Base-by-base conservation (phyloP, 2,113 vertebrate genomes). In the Prunella fulvescens region DNA sequence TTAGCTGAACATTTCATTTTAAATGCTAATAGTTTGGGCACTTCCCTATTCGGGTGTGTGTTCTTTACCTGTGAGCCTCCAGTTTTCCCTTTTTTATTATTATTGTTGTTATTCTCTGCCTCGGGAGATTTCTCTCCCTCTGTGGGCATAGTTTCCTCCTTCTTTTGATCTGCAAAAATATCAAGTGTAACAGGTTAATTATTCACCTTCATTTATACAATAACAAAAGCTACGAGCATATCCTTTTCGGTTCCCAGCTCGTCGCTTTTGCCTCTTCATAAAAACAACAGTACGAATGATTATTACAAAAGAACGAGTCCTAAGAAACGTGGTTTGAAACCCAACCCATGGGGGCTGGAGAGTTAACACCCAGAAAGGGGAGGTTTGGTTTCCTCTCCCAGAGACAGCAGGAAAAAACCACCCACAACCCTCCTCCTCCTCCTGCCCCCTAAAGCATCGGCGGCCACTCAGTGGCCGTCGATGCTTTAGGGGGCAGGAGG, bases 121-220 rank as follows among this genome's bases (percentile, higher is more conserved):
- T 98, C 98, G 93, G 98, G 98, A 96, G 98, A 97, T 98, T 99
- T 99, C 97, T 99, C 99, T 98, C 99, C 99, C 98, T 99, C 99
- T 89, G 98, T 98, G 98, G 99, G 98, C 99, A 99, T 99, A 98
- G 98, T 98, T 98, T 99, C 99, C 98, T 99, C 99, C 98, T 99
- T 99, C 97, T 99, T 99, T 97, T 98, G 99, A 98, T 99, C 99
- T 99, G 98, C 90, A 96, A 98, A 98, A 97, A 94, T 94, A 97
- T 96, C 89, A 96, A 95, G 94, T 90, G 97, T 97, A 97, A 97
- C 97, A 97, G 95, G 97, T 97, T 97, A 97, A 97, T 97, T 95
- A 90, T 94, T 95, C 92, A 95, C 74, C 66, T 89, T 89, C 90
- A 88, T 92, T 85, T 95, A 71, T 80, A 91, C 60, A 93, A 83